phyloP scores from a whole-genome alignment of 2,113 vertebrate genomes.

The Trematocara unimaculatum region DNA sequence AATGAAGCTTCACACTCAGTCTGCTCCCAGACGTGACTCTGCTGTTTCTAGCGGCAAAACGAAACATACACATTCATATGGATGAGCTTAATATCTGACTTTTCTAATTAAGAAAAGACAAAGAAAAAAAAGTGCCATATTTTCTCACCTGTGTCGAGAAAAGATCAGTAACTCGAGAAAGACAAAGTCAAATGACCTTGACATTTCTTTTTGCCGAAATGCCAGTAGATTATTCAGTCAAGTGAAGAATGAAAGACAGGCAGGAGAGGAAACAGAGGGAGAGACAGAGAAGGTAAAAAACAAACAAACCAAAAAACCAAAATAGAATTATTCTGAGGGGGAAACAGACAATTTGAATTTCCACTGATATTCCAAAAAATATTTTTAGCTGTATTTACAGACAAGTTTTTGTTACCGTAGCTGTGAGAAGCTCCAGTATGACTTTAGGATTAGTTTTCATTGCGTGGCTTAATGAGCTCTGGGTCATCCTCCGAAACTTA shows the following conservation, averaged over 20 bases:
- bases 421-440: neutral
- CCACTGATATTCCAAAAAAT: neutral
- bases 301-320: neutral
- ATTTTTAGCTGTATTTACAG: constrained; percentile 11
- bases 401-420: neutral
- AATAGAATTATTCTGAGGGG: constrained; percentile 29
- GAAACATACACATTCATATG: neutral
- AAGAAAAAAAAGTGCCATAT: neutral
- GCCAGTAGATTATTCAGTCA: constrained; percentile 61
- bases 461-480: neutral
- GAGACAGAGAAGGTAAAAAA: neutral
- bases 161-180: constrained; percentile 48
- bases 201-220: constrained; percentile 67
- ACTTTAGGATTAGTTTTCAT: neutral
- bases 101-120: constrained; percentile 13
- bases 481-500: neutral
- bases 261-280: neutral
- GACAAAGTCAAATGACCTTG: constrained; percentile 68
- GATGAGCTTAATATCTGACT: constrained; percentile 41
- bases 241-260: constrained; percentile 41
- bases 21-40: neutral
- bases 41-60: neutral
- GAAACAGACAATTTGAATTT: constrained; percentile 41
- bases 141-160: neutral
- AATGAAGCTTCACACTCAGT: constrained; percentile 23